Conservation (phyloP, 2,797 vertebrate species). For the Parambassis ranga region DNA sequence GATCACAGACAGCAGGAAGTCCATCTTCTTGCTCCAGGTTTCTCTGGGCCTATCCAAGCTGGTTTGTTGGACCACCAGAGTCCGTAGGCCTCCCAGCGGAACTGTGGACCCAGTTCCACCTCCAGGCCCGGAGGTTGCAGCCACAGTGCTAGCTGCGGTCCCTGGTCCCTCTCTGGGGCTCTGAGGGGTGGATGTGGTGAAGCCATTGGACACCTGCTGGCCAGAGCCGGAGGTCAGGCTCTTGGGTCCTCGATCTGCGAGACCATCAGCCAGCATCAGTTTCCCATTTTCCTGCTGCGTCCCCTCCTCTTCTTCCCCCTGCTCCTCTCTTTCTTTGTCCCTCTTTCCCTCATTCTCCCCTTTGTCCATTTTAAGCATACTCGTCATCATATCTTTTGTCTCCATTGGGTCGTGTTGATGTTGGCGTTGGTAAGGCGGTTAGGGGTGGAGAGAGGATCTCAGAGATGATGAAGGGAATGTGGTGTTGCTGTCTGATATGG, state of each 20-base stretch:
- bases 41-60: slow-evolving; percentile 86
- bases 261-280: slow-evolving; percentile 75
- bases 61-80: slow-evolving; percentile 86
- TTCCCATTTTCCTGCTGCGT: slow-evolving; percentile 79
- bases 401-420: slow-evolving; percentile 82
- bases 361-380: slow-evolving; percentile 72
- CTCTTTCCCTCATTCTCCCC: slow-evolving; percentile 73
- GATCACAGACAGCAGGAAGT: slow-evolving; percentile 97
- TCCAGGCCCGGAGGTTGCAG: slow-evolving; percentile 24
- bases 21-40: slow-evolving; percentile 98
- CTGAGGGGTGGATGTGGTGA: slow-evolving; percentile 84
- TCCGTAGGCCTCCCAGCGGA: slow-evolving; percentile 76
- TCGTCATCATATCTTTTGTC: slow-evolving; percentile 77
- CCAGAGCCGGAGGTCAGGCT: slow-evolving; percentile 70
- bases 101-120: slow-evolving; percentile 36
- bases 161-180: slow-evolving; percentile 78
- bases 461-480: slow-evolving; percentile 62
- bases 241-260: slow-evolving; percentile 69
- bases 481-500: slow-evolving; percentile 62
- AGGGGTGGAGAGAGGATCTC: slow-evolving; percentile 61
- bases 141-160: slow-evolving; percentile 44
- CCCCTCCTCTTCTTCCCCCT: slow-evolving; percentile 57
- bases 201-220: slow-evolving; percentile 89
- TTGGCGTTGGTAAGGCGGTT: slow-evolving; percentile 50
- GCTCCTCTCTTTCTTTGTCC: slow-evolving; percentile 61